Evolutionary conservation across 2,113 vertebrate species (phyloP), one percentile per base, ranked within the genome.

Genomic region (Leucopsar rothschildi): DNA sequence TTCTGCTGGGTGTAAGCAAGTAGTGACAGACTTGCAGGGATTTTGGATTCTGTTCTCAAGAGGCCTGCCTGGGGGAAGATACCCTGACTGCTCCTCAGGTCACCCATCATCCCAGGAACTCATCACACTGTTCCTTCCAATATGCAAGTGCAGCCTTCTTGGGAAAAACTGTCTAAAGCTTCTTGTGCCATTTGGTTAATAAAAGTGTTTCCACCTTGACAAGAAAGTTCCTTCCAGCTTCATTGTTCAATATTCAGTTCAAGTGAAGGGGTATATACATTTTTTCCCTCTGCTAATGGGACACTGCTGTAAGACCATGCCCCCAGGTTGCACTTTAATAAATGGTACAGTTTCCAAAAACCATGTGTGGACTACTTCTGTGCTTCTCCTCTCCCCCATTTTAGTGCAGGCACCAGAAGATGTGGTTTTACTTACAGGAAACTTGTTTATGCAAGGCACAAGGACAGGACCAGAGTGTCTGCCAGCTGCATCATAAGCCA

Each of bases 241-340:
- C 64, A 53, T 25, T 57, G 75, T 45, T 63, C 18, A 37, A 35
- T 25, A 52, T n/a, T 60, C 64, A 89, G 69, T 60, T 52, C 16
- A 65, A 89, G 75, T 61, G 78, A 95, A 88, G 86, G 76, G 79
- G 47, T 63, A 12, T 56, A 39, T 79, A 33, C 59, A 4, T 70
- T 88, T 63, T 55, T 68, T 31, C 42, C 73, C 84, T 88, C 76
- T 76, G 72, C 55, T 75, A 28, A 63, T 15, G 59, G 59, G 61
- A 88, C 73, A 88, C 60, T 93, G 77, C 93, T 95, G 73, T 91
- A 96, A 93, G 90, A 91, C 76, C 79, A 91, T 80, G 70, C 47
- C 81, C 82, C 94, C 93, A 56, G 88, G 76, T 52, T 97, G 92
- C 82, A 97, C 92, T 97, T 97, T 95, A 97, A 96, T 96, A 94